phyloP scores from a whole-genome alignment of 2,797 vertebrate species.

The Alfaro cultratus region DNA sequence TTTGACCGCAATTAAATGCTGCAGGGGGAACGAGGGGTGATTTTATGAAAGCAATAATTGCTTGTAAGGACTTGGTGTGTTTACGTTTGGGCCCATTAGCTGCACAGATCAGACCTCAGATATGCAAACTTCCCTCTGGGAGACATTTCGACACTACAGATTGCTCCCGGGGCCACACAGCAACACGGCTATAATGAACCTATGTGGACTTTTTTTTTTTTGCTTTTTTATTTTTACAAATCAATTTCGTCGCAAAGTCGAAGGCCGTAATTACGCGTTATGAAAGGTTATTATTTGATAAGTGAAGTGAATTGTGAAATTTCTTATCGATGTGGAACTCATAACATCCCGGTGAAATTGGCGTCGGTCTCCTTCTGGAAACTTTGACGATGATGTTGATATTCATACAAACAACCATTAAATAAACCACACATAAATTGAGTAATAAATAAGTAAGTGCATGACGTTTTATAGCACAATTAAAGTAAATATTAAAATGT shows the following conservation, averaged over 20 bases:
- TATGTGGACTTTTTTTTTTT: background rate
- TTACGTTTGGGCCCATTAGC: conserved; percentile 84
- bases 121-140: conserved; percentile 81
- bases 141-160: conserved; percentile 79
- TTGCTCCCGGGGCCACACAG: conserved; percentile 63
- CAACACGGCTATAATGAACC: conserved; percentile 54
- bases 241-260: conserved; percentile 41
- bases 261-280: conserved; percentile 27
- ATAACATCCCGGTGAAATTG: background rate
- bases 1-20: conserved; percentile 84
- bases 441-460: conserved; percentile 52
- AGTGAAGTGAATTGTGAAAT: background rate
- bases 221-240: too few relatives aligned
- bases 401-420: conserved; percentile 11
- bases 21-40: conserved; percentile 76
- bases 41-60: conserved; percentile 86
- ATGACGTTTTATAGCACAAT: conserved; percentile 55
- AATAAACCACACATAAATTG: conserved; percentile 23
- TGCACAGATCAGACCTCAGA: conserved; percentile 82
- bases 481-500: conserved; percentile 35
- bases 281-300: background rate
- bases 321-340: background rate
- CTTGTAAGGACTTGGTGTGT: conserved; percentile 82
- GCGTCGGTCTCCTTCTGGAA: background rate
- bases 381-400: conserved; percentile 19